Evolutionary conservation across 2,888 invertebrate genomes (phyloP).

Genomic region (Scaptomyza flava): DNA sequence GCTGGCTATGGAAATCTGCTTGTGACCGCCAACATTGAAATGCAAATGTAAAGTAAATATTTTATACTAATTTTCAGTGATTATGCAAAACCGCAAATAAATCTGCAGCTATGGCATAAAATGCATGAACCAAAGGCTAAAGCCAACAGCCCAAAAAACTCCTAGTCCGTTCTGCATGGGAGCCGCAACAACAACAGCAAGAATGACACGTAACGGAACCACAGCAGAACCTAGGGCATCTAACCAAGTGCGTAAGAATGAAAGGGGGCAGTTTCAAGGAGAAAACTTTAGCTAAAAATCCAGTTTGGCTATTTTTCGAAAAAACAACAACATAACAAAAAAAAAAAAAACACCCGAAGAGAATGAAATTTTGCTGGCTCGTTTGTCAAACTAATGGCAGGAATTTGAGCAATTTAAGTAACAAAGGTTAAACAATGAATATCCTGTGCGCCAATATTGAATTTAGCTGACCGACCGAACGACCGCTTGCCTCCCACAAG

Average conservation of each 20-base stretch:
- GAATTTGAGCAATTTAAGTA: conserved; percentile 79
- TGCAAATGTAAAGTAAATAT: conserved; percentile 78
- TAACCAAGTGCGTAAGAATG: conserved; percentile 45
- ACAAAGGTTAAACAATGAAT: conserved; percentile 81
- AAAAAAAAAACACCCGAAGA: conserved; percentile 42
- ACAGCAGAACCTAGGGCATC: conserved; percentile 49
- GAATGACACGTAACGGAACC: conserved; percentile 51
- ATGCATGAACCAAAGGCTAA: conserved; percentile 41
- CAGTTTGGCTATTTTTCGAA: conserved; percentile 16
- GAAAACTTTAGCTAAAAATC: conserved; percentile 59
- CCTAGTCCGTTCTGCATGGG: conserved; percentile 13
- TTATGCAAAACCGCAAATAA: conserved; percentile 80
- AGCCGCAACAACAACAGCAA: conserved; percentile 2
- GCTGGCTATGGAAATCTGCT: conserved; percentile 28
- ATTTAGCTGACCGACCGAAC: conserved; percentile 43
- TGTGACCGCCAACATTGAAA: conserved; percentile 63
- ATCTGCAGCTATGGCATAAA: conserved; percentile 73
- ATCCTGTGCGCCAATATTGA: conserved; percentile 74
- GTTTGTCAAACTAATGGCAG: conserved; percentile 80
- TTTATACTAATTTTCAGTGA: conserved; percentile 78
- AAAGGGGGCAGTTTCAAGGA: conserved; percentile 4
- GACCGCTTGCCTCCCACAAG: not conserved
- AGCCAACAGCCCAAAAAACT: conserved; percentile 27
- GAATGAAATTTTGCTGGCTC: conserved; percentile 70
- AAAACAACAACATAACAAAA: conserved; percentile 29